Evolutionary conservation across 2,113 vertebrate species (phyloP).

Genomic region (Nycticorax nycticorax): DNA sequence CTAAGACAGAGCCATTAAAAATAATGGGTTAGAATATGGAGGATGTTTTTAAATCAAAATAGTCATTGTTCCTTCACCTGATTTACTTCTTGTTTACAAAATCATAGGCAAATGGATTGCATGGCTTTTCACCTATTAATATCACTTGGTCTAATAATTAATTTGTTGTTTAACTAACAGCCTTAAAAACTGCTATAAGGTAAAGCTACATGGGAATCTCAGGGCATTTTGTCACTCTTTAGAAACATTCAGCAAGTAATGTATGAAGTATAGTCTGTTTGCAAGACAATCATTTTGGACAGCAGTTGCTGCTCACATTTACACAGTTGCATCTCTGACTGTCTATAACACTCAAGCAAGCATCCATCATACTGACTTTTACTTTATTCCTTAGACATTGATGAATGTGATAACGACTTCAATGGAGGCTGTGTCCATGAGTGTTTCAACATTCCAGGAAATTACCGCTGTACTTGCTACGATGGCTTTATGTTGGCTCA

Average conservation of each 20-base stretch:
- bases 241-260: background rate
- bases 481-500: conserved; percentile 96
- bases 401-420: conserved; percentile 92
- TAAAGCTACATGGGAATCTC: background rate
- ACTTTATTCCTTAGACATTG: conserved; percentile 83
- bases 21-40: background rate
- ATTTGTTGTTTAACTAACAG: background rate
- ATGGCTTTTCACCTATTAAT: background rate
- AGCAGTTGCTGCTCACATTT: background rate
- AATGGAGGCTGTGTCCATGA: conserved; percentile 97
- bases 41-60: background rate
- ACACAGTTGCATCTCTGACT: background rate
- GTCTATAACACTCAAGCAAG: conserved; percentile 8
- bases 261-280: background rate
- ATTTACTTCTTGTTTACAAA: background rate
- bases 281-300: background rate
- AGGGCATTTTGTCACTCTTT: background rate
- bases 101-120: background rate
- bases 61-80: rapidly evolving
- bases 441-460: conserved; percentile 96
- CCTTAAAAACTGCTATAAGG: background rate
- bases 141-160: background rate
- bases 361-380: conserved; percentile 61
- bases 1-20: background rate
- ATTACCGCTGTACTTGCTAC: conserved; percentile 95